phyloP scores from a whole-genome alignment of 2,113 vertebrate species.

The Scatophagus argus region DNA sequence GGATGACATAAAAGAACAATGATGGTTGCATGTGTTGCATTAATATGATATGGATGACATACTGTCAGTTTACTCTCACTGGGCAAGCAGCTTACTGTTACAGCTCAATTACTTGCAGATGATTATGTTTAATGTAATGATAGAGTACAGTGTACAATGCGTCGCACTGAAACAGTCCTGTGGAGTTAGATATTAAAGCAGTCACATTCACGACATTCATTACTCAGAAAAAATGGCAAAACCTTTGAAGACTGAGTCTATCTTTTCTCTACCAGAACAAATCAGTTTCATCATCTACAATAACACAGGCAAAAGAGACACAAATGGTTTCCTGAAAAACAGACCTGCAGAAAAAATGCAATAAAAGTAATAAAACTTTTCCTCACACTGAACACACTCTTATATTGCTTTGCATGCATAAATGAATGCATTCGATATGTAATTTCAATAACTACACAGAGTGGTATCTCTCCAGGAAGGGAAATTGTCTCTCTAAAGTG shows the following conservation, averaged over 20 bases:
- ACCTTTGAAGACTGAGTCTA: background rate
- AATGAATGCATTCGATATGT: background rate
- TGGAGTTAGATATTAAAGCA: background rate
- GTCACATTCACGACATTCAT: background rate
- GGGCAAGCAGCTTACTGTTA: background rate
- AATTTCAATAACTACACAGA: background rate
- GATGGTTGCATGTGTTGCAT: background rate
- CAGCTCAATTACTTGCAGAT: background rate
- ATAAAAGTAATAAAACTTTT: background rate
- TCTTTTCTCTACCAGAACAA: constrained; percentile 7
- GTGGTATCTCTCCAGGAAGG: constrained; percentile 7
- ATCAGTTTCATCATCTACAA: background rate
- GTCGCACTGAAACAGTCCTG: background rate
- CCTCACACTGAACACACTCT: constrained; percentile 3
- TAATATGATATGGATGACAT: background rate
- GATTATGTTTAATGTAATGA: background rate
- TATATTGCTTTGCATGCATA: constrained; percentile 13
- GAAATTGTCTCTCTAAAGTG: constrained; percentile 30
- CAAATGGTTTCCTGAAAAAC: background rate
- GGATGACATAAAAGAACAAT: background rate
- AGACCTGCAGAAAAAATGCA: constrained; percentile 27
- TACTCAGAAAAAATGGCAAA: background rate
- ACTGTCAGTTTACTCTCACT: background rate
- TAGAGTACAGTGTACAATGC: background rate
- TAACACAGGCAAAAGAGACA: background rate